Conservation (phyloP, 2,888 invertebrate species). For the Subacronicta megacephala region DNA sequence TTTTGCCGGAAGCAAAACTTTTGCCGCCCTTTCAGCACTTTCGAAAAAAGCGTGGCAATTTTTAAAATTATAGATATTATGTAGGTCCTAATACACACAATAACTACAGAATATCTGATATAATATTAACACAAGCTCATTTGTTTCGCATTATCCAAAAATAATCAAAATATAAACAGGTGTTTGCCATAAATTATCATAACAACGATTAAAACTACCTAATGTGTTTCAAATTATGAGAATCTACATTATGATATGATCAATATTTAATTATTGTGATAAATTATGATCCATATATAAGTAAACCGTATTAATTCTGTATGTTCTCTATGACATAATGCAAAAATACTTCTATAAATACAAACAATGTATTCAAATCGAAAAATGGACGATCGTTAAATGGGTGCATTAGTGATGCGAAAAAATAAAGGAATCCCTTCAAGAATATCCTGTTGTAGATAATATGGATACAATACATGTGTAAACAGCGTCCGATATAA, state of each 20-base stretch:
- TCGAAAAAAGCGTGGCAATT: no score
- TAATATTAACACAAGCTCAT: no score
- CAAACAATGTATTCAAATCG: background rate
- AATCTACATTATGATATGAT: background rate
- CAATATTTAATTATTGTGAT: no score
- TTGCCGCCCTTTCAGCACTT: no score
- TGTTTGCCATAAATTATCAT: background rate
- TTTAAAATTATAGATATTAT: no score
- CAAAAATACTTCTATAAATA: constrained; percentile 1
- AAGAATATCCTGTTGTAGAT: constrained; percentile 8
- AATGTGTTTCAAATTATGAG: background rate
- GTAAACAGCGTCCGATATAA: constrained; percentile 52
- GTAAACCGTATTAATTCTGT: background rate
- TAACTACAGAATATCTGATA: no score
- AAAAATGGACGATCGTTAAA: constrained; percentile 10
- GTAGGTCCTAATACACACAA: no score
- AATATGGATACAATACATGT: constrained; percentile 12
- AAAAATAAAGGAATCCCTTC: constrained; percentile 31
- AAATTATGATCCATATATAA: constrained; percentile 4
- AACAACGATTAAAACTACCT: background rate
- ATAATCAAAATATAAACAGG: background rate
- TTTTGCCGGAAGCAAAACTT: no score
- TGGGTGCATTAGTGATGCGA: background rate
- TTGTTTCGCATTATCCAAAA: background rate
- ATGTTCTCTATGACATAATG: background rate